Percentiles rank a stretch among this genome's conserved stretches.
These are phyloP conservation scores for Catostomus latipinnis DNA, from an alignment of 2,797 vertebrate genomes.

Conservation along the genomic window DNA sequence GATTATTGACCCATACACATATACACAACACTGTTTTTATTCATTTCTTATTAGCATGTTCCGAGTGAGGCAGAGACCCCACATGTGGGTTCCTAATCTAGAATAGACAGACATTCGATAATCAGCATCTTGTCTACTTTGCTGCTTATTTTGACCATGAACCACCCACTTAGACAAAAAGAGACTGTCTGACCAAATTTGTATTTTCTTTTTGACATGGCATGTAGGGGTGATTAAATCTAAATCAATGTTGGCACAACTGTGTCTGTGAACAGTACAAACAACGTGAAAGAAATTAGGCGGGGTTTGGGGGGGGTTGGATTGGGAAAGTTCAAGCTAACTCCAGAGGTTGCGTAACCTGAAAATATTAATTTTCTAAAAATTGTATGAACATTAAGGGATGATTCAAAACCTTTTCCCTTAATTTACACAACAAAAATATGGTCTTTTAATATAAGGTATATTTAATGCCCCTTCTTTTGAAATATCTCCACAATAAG, in stretches of 20 bases:
- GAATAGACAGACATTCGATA: not conserved
- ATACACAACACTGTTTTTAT: not conserved
- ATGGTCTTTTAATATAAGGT: too few species aligned
- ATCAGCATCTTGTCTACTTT: not conserved
- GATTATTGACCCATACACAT: not conserved
- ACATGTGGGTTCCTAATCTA: constrained; percentile 3
- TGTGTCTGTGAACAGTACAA: too few species aligned
- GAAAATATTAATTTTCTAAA: too few species aligned
- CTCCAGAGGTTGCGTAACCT: too few species aligned
- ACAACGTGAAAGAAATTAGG: too few species aligned
- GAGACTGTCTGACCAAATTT: not conserved
- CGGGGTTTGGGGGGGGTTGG: too few species aligned
- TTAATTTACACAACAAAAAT: too few species aligned
- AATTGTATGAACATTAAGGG: too few species aligned
- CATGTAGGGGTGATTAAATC: not conserved
- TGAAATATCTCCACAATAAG: too few species aligned
- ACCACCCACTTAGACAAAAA: not conserved
- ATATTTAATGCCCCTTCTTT: too few species aligned
- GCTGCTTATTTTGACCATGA: not conserved
- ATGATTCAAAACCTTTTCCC: too few species aligned
- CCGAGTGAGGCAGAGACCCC: constrained; percentile 1
- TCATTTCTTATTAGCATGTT: constrained; percentile 1
- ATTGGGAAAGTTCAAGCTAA: too few species aligned
- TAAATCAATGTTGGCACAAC: not conserved
- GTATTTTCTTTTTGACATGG: not conserved